These are phyloP conservation scores for Machaerirhynchus nigripectus DNA, from an alignment of 2,113 vertebrate genomes.

Conservation along the genomic window DNA sequence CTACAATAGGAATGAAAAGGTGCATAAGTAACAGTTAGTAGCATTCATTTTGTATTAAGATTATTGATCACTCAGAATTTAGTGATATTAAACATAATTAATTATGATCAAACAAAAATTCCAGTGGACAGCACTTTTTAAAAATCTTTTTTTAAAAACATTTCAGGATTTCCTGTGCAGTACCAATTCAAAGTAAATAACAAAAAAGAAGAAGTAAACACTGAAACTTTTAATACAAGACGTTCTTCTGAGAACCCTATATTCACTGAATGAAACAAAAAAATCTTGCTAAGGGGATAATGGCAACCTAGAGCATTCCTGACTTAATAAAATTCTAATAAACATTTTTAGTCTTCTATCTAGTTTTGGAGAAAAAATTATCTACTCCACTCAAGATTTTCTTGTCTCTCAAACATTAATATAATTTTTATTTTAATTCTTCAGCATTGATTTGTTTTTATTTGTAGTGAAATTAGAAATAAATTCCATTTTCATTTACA, in stretches of 20 bases:
- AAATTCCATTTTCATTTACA: neutral
- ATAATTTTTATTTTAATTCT: neutral
- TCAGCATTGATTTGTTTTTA: neutral
- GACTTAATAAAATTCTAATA: neutral
- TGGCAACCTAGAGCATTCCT: neutral
- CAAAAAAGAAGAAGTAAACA: neutral
- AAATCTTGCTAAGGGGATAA: neutral
- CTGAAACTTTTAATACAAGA: neutral
- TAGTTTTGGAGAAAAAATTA: neutral
- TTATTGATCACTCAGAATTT: neutral
- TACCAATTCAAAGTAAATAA: neutral
- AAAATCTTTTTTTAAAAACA: neutral
- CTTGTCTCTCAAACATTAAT: neutral
- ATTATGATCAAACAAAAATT: neutral
- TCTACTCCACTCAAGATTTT: neutral
- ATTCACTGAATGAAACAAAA: neutral
- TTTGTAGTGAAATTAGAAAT: neutral
- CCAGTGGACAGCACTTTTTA: accelerated
- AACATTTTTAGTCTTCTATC: neutral
- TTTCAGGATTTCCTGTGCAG: neutral
- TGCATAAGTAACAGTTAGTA: neutral
- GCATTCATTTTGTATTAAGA: neutral
- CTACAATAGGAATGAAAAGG: neutral
- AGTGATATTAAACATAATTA: neutral
- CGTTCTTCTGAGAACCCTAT: neutral